Base-by-base conservation (phyloP, 2,888 invertebrate genomes). In the Erynnis tages region DNA sequence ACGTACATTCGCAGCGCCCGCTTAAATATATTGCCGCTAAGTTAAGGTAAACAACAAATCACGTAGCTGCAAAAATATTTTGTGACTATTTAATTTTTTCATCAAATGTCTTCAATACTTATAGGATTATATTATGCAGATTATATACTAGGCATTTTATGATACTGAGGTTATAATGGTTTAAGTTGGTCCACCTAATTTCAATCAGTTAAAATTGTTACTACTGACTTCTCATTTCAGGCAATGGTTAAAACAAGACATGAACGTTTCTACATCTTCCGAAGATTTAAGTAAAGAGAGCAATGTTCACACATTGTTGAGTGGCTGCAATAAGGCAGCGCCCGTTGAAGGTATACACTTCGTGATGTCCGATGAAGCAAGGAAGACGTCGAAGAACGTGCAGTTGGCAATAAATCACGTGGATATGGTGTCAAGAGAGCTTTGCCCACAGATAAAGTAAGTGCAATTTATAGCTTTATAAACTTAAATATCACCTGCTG, bases 361-460 rank as follows among this genome's bases (percentile, higher is more conserved):
- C 19, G 19, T 44, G 4, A 32, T 29, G 17, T 10, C 29, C n/a
- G 27, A 41, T 6, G 27, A 16, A 10, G 1, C 10, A 5, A 19
- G 11, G 16, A 32, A 30, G 1, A 11, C 19, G 10, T 11, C 30
- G 6, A n/a, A 44, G 11, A 21, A 21, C 4, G 0, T 16, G 4
- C 8, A 2, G 0, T 19, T 13, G 32, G 2, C 8, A 8, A 32
- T 44, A 32, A 0, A 13, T 8, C 19, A 44, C 14, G 10, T 44
- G 44, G 44, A 44, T 32, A 5, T 44, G 13, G 30, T 29, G 2
- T 44, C 44, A 21, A 30, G 21, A 30, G 30, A 43, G 19, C 3
- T 30, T 1, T 43, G 43, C 14, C 43, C 43, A 4, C 11, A 19
- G 10, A 11, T 43, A 7, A 30, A 30, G 43, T 43, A 30, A 30